A percentile compares a stretch with the other conserved stretches of the same genome.
Evolutionary conservation across 2,888 invertebrate species (phyloP).

Genomic region (Carcina quercana): DNA sequence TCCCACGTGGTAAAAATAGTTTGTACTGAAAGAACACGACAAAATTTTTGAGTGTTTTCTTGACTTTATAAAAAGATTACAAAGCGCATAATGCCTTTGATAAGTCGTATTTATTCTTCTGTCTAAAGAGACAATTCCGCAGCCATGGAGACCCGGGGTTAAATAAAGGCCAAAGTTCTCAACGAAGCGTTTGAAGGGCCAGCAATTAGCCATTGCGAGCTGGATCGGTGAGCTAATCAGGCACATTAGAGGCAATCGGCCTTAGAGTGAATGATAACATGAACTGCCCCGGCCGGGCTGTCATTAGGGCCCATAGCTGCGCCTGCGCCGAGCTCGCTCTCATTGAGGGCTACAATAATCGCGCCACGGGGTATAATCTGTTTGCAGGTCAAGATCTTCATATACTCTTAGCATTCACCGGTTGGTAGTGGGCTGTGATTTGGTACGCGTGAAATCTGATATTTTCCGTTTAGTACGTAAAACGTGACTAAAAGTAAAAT

Average conservation of each 20-base stretch:
- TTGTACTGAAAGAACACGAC: too few relatives aligned
- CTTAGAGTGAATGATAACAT: constrained; percentile 43
- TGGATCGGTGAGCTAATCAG: too few relatives aligned
- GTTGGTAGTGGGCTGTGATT: neutral
- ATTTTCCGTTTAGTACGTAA: too few relatives aligned
- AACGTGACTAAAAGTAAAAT: too few relatives aligned
- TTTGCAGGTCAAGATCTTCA: constrained; percentile 25
- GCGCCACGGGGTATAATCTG: constrained; percentile 16
- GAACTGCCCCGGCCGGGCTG: constrained; percentile 21
- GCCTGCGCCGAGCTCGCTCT: too few relatives aligned
- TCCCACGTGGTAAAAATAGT: too few relatives aligned
- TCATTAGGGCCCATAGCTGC: constrained; percentile 30
- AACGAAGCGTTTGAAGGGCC: neutral
- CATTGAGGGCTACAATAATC: constrained; percentile 18
- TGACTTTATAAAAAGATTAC: too few relatives aligned
- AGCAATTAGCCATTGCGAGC: constrained; percentile 9
- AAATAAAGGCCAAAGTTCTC: constrained; percentile 1
- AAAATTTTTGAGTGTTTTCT: too few relatives aligned
- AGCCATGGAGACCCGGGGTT: too few relatives aligned
- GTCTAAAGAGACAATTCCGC: too few relatives aligned
- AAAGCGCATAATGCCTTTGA: too few relatives aligned
- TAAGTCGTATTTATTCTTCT: neutral
- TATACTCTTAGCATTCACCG: constrained; percentile 1
- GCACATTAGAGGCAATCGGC: constrained; percentile 43
- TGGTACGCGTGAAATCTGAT: too few relatives aligned